phyloP scores from a whole-genome alignment of 2,888 invertebrate species.

The Nasonovia ribisnigri region DNA sequence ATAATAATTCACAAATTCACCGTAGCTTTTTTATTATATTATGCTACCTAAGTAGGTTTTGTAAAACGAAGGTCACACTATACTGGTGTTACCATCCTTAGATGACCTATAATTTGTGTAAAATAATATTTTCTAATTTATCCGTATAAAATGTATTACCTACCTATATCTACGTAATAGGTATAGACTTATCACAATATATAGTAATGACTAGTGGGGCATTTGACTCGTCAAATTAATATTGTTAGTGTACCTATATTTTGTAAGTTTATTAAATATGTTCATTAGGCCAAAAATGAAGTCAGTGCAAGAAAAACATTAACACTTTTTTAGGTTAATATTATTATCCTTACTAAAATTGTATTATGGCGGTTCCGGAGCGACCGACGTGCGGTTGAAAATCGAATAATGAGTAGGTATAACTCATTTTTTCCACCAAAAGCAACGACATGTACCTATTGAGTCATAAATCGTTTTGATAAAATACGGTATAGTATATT shows the following conservation, averaged over 20 bases:
- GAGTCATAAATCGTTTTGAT: background rate
- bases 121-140: background rate
- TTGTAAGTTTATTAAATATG: background rate
- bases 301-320: background rate
- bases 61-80: background rate
- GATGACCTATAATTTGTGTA: background rate
- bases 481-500: background rate
- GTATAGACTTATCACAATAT: too few species aligned
- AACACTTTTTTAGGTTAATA: background rate
- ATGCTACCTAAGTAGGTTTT: too few species aligned
- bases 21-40: too few species aligned
- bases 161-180: too few species aligned
- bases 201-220: background rate
- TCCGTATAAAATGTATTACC: background rate
- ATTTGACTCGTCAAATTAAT: background rate
- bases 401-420: background rate
- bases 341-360: background rate
- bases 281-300: background rate
- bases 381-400: background rate
- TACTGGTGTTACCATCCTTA: background rate
- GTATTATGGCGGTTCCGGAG: background rate
- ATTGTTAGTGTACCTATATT: background rate
- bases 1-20: too few species aligned
- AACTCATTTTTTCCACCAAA: background rate
- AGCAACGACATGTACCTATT: background rate